Evolutionary conservation across 2,888 invertebrate genomes (phyloP).

Genomic region (Caenorhabditis parvicauda): DNA sequence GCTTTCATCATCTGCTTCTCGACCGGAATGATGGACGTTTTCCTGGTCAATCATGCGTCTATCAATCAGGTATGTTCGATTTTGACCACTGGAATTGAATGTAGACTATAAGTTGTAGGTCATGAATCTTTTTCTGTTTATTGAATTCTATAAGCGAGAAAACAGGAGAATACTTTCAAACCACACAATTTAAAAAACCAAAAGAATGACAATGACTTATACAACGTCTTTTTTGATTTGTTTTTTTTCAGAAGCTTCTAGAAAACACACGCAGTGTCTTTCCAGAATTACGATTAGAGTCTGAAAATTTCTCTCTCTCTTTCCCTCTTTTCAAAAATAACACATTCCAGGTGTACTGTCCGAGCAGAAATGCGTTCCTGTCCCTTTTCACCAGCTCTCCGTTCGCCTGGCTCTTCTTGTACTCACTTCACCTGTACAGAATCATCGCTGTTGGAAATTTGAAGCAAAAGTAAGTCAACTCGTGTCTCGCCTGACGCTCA

Average conservation of each 20-base stretch:
- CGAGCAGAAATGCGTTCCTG: conserved; percentile 51
- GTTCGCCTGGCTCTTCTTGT: conserved; percentile 59
- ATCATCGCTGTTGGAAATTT: conserved; percentile 46
- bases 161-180: too few relatives aligned
- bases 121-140: neutral
- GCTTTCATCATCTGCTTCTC: conserved; percentile 52
- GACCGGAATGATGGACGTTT: conserved; percentile 41
- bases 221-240: neutral
- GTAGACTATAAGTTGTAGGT: too few relatives aligned
- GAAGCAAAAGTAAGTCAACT: conserved; percentile 21
- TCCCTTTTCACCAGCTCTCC: conserved; percentile 46
- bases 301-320: too few relatives aligned
- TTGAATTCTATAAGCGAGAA: too few relatives aligned
- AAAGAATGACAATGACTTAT: too few relatives aligned
- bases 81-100: neutral
- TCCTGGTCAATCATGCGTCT: conserved; percentile 43
- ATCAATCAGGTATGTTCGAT: conserved; percentile 36
- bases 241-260: neutral
- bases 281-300: neutral
- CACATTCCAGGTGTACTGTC: conserved; percentile 52
- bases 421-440: conserved; percentile 46
- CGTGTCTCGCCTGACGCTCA: neutral
- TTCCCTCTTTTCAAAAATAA: neutral
- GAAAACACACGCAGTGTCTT: neutral
- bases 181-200: too few relatives aligned